Conservation (phyloP, 2,113 vertebrate genomes). For the Apeltes quadracus region DNA sequence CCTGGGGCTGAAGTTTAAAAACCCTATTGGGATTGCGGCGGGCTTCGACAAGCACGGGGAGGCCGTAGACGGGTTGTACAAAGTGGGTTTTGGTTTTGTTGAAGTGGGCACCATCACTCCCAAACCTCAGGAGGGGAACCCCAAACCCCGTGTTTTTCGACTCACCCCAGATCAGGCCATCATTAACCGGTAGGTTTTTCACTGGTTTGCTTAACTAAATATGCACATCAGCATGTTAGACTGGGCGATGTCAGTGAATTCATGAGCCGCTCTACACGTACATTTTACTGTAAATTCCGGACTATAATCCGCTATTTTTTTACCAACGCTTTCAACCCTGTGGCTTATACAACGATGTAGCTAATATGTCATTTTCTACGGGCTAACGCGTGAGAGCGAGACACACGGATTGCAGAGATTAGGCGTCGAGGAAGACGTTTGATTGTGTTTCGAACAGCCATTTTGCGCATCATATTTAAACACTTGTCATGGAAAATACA, state of each 20-base stretch:
- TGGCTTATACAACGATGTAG: no score
- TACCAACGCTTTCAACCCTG: no score
- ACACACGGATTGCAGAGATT: no score
- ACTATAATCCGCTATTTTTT: no score
- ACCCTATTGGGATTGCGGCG: slow-evolving; percentile 92
- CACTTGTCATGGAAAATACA: no score
- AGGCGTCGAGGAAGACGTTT: no score
- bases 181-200: slow-evolving; percentile 88
- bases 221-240: neutral
- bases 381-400: no score
- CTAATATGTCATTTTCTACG: no score
- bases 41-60: slow-evolving; percentile 96
- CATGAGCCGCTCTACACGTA: neutral
- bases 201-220: neutral
- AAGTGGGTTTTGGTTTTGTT: slow-evolving; percentile 95
- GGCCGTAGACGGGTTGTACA: slow-evolving; percentile 91
- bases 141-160: slow-evolving; percentile 91
- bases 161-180: slow-evolving; percentile 85
- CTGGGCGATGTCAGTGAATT: neutral
- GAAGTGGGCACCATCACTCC: slow-evolving; percentile 95
- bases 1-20: slow-evolving; percentile 87
- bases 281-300: no score
- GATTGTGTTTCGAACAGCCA: no score
- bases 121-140: slow-evolving; percentile 91
- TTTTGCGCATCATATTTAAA: no score